A percentile compares a stretch with the other conserved stretches of the same genome.
phyloP scores from a whole-genome alignment of 2,113 vertebrate genomes.

The Oophaga pumilio region DNA sequence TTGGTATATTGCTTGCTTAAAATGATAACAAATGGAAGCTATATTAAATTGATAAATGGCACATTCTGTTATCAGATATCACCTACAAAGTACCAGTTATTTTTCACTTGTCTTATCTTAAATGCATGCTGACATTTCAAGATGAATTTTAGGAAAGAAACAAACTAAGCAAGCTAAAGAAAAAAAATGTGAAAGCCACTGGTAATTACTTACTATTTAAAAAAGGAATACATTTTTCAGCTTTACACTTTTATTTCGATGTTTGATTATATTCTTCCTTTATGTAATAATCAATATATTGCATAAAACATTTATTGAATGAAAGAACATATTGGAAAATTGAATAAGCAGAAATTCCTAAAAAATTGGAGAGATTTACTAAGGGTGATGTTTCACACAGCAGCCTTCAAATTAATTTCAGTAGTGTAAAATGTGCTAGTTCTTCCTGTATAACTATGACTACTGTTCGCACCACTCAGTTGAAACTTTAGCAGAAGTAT shows the following conservation, averaged over 20 bases:
- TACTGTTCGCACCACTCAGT: too few relatives aligned
- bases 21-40: constrained; percentile 15
- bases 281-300: background rate
- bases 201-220: too few relatives aligned
- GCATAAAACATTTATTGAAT: too few relatives aligned
- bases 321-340: too few relatives aligned
- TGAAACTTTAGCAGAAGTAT: too few relatives aligned
- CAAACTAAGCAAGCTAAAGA: background rate
- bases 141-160: constrained; percentile 7
- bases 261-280: background rate
- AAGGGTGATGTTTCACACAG: too few relatives aligned
- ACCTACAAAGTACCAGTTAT: background rate
- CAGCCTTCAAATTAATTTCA: too few relatives aligned
- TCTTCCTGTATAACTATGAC: too few relatives aligned
- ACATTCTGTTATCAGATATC: background rate
- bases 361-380: too few relatives aligned
- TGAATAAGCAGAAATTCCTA: too few relatives aligned
- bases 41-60: constrained; percentile 5
- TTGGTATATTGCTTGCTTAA: background rate
- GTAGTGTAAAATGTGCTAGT: too few relatives aligned
- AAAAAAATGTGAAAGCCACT: background rate
- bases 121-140: constrained; percentile 7
- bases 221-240: too few relatives aligned
- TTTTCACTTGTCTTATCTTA: constrained; percentile 4
- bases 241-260: background rate